Conservation (phyloP, 2,113 vertebrate species). For the Theropithecus gelada region DNA sequence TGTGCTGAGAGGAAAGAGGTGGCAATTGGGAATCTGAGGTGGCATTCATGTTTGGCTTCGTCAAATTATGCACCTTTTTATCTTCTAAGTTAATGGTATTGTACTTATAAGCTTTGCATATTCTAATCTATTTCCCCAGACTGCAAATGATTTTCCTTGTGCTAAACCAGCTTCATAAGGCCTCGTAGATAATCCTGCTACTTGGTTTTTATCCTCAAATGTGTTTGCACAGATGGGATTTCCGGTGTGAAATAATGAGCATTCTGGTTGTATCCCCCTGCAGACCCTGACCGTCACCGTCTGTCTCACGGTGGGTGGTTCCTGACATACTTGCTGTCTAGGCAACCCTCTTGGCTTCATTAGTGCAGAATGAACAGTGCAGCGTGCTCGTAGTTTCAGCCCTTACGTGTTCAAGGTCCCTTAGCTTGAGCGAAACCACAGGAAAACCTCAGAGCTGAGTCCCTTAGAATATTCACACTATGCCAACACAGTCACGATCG, state of each 20-base stretch:
- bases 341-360: fast-evolving
- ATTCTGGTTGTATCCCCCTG: fast-evolving
- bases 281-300: fast-evolving
- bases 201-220: not conserved
- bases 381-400: fast-evolving
- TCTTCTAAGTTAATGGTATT: constrained; percentile 43
- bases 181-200: fast-evolving
- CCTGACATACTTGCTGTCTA: fast-evolving
- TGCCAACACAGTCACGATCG: fast-evolving
- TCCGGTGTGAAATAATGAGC: not conserved
- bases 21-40: not conserved
- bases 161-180: not conserved
- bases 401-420: fast-evolving
- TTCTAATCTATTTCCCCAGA: constrained; percentile 46
- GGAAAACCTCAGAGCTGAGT: fast-evolving
- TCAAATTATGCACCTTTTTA: constrained; percentile 45
- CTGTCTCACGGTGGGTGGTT: fast-evolving
- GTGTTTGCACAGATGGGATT: not conserved
- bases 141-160: not conserved
- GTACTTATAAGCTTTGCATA: constrained; percentile 28
- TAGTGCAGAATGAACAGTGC: fast-evolving
- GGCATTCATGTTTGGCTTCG: not conserved
- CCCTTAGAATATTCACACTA: not conserved
- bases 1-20: not conserved
- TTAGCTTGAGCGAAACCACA: not conserved